Base-by-base conservation (phyloP, 2,113 vertebrate species). In the Channa maculata region DNA sequence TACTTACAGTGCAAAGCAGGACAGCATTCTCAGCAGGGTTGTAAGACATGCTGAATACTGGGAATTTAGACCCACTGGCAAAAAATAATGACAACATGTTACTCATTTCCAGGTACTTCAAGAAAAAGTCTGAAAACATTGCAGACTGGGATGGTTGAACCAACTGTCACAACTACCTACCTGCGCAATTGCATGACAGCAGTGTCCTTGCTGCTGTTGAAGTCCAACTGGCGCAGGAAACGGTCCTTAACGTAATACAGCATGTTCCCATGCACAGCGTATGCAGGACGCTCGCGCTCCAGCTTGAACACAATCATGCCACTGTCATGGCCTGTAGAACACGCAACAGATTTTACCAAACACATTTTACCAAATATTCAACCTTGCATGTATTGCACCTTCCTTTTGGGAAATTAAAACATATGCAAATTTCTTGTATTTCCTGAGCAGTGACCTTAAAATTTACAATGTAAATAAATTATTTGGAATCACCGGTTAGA, bases 271-370 rank as follows among this genome's bases (percentile, higher is more conserved):
- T 99, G 96, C 14, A 99, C 97, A 0, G 98, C 97, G 0, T 98
- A 98, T 0, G 98, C 98, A 0, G 97, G 98, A 0, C 97, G 93
- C 88, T 99, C 98, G 0, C 97, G 90, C 84, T 99, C 98, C 92
- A 99, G 91, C 76, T 99, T 99, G 90, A 98, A 99, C 9, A 99
- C 97, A 4, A 99, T 95, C 98, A 99, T 99, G 2, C 97, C 97
- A 0, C 98, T 98, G 6, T 99, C 97, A 0, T 99, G 97, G 34
- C 97, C 97, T 98, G 14, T 3, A 61, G 13, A 50, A 75, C 1
- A 60, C 6, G 61, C n/a, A 41, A n/a, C 13, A n/a, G n/a, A n/a
- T n/a, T n/a, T n/a, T n/a, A 57, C 55, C 1, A 0, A 2, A n/a
- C 13, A 0, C 5, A 24, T 24, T 24, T 24, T 24, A 24, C 24